Percentiles rank a stretch among this genome's conserved stretches.
These are phyloP conservation scores for Maconellicoccus hirsutus DNA, from an alignment of 1,140 invertebrate genomes.

Conservation along the genomic window DNA sequence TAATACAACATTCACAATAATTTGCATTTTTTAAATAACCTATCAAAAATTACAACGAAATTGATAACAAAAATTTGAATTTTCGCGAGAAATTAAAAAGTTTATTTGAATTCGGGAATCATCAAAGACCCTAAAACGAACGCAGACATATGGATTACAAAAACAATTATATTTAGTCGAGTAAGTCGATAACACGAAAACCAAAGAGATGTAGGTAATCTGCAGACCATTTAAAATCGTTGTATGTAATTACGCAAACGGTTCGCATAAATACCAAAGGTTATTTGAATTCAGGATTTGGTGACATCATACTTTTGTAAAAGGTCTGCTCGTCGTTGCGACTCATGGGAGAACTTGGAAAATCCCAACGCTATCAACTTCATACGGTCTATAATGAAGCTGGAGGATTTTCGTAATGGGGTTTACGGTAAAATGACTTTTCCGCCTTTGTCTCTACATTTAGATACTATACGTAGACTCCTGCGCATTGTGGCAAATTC, in stretches of 20 bases:
- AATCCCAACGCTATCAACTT: conserved; percentile 7
- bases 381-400: conserved; percentile 7
- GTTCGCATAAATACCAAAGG: conserved; percentile 1
- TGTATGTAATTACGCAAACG: background rate
- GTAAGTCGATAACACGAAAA: background rate
- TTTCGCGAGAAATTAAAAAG: too few relatives aligned
- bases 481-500: background rate
- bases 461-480: background rate
- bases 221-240: background rate
- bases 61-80: too few relatives aligned
- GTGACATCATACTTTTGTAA: background rate
- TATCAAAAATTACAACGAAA: too few relatives aligned
- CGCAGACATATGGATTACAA: too few relatives aligned
- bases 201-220: conserved; percentile 4
- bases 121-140: too few relatives aligned
- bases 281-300: conserved; percentile 10
- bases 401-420: background rate
- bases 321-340: background rate
- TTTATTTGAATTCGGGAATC: too few relatives aligned
- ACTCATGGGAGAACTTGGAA: background rate
- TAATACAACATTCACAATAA: too few relatives aligned
- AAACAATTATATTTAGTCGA: too few relatives aligned
- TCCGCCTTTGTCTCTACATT: background rate
- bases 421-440: background rate
- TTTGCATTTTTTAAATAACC: too few relatives aligned